Evolutionary conservation across 2,113 vertebrate genomes (phyloP), one percentile per base, ranked within the genome.

Genomic region (Xenotilapia longispinis): DNA sequence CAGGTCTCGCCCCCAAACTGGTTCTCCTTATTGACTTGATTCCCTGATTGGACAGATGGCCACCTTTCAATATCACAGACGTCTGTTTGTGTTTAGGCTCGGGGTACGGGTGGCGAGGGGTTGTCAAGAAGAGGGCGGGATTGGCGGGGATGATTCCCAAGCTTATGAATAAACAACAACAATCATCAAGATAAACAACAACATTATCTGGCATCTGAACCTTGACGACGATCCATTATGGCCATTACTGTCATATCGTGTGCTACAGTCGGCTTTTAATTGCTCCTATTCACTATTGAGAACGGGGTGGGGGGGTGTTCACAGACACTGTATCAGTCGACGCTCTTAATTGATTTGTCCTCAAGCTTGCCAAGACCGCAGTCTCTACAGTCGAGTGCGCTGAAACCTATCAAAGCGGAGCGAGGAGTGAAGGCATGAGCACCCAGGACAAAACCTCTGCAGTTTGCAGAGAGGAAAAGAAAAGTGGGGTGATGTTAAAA

Each of bases 21-120:
- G 91, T 94, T 95, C 91, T 89, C 95, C 93, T 95, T 93, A 95
- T 95, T 95, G 95, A 95, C 93, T 96, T 87, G 91, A 93, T 93
- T 95, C 87, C 87, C 92, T 95, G 95, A 95, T 95, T 96, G 95
- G 95, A 95, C 95, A 97, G 95, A 96, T 96, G 96, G 96, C 94
- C 95, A 95, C 91, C 90, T 93, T 92, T 95, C 94, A 93, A 87
- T 94, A 94, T 95, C 93, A 92, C 92, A 94, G 80, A 91, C 90
- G 93, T 91, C 92, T 95, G 94, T 90, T 95, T 94, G 89, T 92
- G 90, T 96, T 94, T 91, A 89, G 85, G 91, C 88, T 21, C 2
- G 6, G 84, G 90, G 83, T 91, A 82, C 1, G 4, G 81, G 81
- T 88, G 63, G 79, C 12, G n/a, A 45, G 31, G 87, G 81, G 87